Conservation (phyloP, 2,888 invertebrate species). For the Deilephila porcellus region DNA sequence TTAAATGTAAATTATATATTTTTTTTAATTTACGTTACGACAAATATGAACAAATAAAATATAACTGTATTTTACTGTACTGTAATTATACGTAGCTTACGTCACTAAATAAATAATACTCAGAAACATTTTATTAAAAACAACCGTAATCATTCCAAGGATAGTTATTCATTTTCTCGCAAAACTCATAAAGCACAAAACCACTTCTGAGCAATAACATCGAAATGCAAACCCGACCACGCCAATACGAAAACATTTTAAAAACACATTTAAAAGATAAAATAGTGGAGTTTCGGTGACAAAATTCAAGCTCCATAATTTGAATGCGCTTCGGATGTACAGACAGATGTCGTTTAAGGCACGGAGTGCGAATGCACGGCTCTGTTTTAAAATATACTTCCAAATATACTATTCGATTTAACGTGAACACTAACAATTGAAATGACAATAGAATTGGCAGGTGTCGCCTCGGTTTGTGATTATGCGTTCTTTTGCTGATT, state of each 20-base stretch:
- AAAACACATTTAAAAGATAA: slow-evolving; percentile 7
- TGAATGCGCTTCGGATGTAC: slow-evolving; percentile 57
- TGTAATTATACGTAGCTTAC: no score
- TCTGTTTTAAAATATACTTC: slow-evolving; percentile 54
- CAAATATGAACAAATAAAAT: no score
- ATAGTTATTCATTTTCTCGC: no score
- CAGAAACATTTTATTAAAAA: no score
- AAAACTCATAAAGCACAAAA: background rate
- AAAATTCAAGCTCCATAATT: slow-evolving; percentile 61
- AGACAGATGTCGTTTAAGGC: slow-evolving; percentile 62
- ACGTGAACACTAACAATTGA: background rate
- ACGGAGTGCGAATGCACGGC: slow-evolving; percentile 44
- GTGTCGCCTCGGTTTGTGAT: background rate
- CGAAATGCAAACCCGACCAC: background rate
- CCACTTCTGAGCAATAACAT: background rate
- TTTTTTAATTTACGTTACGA: no score
- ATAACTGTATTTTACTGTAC: no score
- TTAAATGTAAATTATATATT: no score
- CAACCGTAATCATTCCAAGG: no score
- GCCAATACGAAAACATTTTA: slow-evolving; percentile 3
- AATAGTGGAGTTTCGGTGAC: slow-evolving; percentile 49
- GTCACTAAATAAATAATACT: no score
- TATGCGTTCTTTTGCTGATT: background rate
- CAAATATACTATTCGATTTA: slow-evolving; percentile 34
- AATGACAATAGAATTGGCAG: slow-evolving; percentile 1